Percentiles rank a stretch among this genome's conserved stretches.
Evolutionary conservation across 2,113 vertebrate species (phyloP).

Genomic region (Trichomycterus rosablanca): DNA sequence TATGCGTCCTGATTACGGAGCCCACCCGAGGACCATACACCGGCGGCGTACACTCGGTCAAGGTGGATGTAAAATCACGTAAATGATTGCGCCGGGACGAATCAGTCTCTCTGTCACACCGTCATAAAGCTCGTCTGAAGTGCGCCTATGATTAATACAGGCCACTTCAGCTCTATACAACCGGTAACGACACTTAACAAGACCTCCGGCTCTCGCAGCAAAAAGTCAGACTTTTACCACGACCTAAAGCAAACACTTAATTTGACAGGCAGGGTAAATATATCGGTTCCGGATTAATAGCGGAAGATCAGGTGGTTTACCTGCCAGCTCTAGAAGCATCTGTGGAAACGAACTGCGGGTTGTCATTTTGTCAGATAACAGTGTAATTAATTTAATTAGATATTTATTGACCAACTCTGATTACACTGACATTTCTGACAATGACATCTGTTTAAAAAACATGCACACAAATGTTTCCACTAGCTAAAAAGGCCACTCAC

Average conservation of each 20-base stretch:
- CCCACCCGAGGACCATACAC: slow-evolving; percentile 67
- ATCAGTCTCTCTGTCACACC: slow-evolving; percentile 63
- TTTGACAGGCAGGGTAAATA: slow-evolving; percentile 34
- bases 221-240: slow-evolving; percentile 31
- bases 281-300: slow-evolving; percentile 19
- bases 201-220: slow-evolving; percentile 46
- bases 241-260: slow-evolving; percentile 48
- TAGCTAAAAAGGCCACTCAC: too few relatives aligned
- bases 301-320: background rate
- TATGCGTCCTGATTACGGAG: slow-evolving; percentile 75
- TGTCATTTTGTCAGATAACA: too few relatives aligned
- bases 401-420: too few relatives aligned
- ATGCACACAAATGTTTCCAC: too few relatives aligned
- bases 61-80: slow-evolving; percentile 71
- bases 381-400: too few relatives aligned
- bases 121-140: slow-evolving; percentile 70
- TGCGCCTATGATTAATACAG: slow-evolving; percentile 74
- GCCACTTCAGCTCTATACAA: slow-evolving; percentile 62
- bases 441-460: too few relatives aligned
- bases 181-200: slow-evolving; percentile 43
- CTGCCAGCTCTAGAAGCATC: too few relatives aligned
- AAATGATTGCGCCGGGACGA: slow-evolving; percentile 71
- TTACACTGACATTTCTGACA: too few relatives aligned
- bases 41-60: slow-evolving; percentile 59
- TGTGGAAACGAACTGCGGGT: too few relatives aligned